These are phyloP conservation scores for Tachuris rubrigastra DNA, from an alignment of 2,113 vertebrate genomes.

Conservation along the genomic window DNA sequence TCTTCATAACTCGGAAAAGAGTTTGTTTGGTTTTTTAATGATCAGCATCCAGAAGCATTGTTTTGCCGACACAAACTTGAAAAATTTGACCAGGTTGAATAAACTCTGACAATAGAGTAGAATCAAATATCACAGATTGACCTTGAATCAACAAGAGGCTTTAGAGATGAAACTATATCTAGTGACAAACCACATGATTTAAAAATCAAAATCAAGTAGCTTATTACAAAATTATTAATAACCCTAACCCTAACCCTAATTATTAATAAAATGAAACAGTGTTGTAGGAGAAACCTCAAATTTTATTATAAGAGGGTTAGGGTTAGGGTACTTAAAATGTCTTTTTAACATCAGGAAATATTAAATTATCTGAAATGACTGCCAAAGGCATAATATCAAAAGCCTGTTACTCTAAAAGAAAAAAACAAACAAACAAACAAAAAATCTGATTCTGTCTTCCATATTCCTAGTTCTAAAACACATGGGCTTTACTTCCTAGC, in stretches of 20 bases:
- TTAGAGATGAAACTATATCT: neutral
- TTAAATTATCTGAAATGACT: too few relatives aligned
- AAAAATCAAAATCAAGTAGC: neutral
- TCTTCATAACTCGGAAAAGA: neutral
- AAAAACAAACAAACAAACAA: neutral
- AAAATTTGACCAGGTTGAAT: neutral
- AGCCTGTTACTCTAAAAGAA: neutral
- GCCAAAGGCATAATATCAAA: too few relatives aligned
- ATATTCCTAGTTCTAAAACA: neutral
- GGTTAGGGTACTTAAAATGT: too few relatives aligned
- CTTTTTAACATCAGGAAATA: too few relatives aligned
- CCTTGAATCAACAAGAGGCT: neutral
- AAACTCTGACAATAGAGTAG: neutral
- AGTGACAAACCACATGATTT: neutral
- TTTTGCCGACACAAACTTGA: neutral
- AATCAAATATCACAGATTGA: neutral
- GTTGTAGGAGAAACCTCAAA: too few relatives aligned
- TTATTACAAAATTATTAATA: neutral
- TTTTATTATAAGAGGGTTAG: too few relatives aligned
- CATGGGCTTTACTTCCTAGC: neutral
- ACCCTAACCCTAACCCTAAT: too few relatives aligned
- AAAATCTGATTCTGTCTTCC: neutral
- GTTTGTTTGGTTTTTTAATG: rapidly evolving
- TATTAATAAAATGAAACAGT: too few relatives aligned
- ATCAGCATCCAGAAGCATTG: neutral